These are phyloP conservation scores for Rana temporaria DNA, from an alignment of 2,113 vertebrate species.

Conservation along the genomic window DNA sequence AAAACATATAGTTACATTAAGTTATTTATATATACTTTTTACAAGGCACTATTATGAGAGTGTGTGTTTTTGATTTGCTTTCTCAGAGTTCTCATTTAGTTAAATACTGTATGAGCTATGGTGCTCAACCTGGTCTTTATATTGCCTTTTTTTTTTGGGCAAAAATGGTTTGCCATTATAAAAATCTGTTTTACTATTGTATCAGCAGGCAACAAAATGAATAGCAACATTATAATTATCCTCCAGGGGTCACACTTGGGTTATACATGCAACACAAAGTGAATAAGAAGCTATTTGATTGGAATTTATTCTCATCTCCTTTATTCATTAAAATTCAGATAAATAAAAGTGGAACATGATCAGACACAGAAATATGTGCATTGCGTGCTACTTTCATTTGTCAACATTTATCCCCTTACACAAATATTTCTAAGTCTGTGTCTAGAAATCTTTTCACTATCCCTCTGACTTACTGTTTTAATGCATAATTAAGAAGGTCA, in stretches of 20 bases:
- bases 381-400: conserved; percentile 69
- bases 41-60: not conserved
- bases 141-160: no score
- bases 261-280: conserved; percentile 65
- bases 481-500: conserved; percentile 93
- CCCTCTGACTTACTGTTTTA: conserved; percentile 77
- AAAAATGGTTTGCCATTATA: not conserved
- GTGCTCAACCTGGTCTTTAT: no score
- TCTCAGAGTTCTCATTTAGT: no score
- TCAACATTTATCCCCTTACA: conserved; percentile 77
- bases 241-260: conserved; percentile 82
- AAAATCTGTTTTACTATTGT: not conserved
- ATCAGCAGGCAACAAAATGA: not conserved
- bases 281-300: conserved; percentile 64
- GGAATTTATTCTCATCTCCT: conserved; percentile 70
- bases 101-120: no score
- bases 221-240: conserved; percentile 64
- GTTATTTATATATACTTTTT: not conserved
- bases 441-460: conserved; percentile 60
- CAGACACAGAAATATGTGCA: conserved; percentile 72
- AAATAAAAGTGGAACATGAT: conserved; percentile 75
- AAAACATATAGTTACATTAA: not conserved
- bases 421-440: not conserved
- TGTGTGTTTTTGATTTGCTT: no score
- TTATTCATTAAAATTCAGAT: conserved; percentile 78